Base-by-base conservation (phyloP, 1,140 invertebrate genomes). In the Oreohelix idahoensis region DNA sequence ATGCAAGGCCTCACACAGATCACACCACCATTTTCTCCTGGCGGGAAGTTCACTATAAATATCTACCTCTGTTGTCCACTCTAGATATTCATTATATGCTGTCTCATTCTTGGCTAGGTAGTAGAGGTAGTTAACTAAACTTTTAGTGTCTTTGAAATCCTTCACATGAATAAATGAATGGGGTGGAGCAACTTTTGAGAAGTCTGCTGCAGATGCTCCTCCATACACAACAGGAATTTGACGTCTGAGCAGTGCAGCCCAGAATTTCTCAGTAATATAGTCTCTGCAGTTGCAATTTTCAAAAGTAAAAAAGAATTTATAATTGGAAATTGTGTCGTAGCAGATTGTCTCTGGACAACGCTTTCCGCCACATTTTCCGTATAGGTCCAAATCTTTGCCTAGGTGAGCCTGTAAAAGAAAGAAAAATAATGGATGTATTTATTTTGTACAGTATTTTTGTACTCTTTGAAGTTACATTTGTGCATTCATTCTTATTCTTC, bases 91-190 rank as follows among this genome's bases (percentile, higher is more conserved):
- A 45, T 89, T 88, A 84, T 92, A 93, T 11, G 89, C 88, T 0
- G 79, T 79, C 20, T 90, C 87, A 81, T 90, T 87, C 15, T 79
- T 69, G 69, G 71, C 84, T 0, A 91, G 84, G 51, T 95, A 94
- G 76, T 95, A 94, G n/a, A 99, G 93, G 92, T 98, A 98, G 1
- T 95, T 94, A 4, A 97, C 97, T 42, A 99, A 92, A 86, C 96
- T 95, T 87, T 95, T 95, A 0, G 97, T 95, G 17, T 96, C 96
- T 2, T 95, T 95, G 91, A 98, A 99, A 91, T 99, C 97, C 88
- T 98, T 97, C 0, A 99, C 96, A 93, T 99, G 97, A 42, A 99
- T 97, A 90, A 94, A 96, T 0, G 97, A 98, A 87, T 97, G 95
- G 86, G 96, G 91, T 20, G 90, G 90, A 1, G 89, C 89, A 13